Percentiles rank a stretch among this genome's conserved stretches.
These are phyloP conservation scores for Tenualosa thibaudeaui DNA, from an alignment of 2,797 vertebrate genomes.

Conservation along the genomic window DNA sequence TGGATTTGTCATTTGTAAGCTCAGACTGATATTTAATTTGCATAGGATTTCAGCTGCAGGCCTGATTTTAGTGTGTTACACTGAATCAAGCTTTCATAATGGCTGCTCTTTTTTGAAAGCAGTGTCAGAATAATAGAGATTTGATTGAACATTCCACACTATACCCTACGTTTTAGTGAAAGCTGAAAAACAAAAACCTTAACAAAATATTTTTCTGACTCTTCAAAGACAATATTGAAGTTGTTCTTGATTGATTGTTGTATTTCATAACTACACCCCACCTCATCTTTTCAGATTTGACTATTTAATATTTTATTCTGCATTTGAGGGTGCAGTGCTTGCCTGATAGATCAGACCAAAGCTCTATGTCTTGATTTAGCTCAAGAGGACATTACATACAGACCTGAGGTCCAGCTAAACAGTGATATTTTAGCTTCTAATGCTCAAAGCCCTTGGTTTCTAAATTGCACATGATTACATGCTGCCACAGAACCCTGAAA, in stretches of 20 bases:
- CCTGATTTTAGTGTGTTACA: too few relatives aligned
- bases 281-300: too few relatives aligned
- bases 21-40: neutral
- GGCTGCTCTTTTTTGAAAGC: neutral
- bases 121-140: neutral
- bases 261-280: too few relatives aligned
- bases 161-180: neutral
- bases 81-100: neutral
- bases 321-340: neutral
- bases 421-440: neutral
- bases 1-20: neutral
- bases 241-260: neutral
- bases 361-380: too few relatives aligned
- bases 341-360: too few relatives aligned
- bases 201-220: neutral
- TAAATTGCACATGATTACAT: neutral
- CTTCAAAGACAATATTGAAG: neutral
- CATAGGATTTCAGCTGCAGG: neutral
- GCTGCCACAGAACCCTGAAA: neutral
- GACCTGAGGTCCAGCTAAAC: neutral
- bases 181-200: neutral
- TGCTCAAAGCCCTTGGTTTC: neutral
- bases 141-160: neutral
- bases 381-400: neutral
- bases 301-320: neutral